A percentile compares a stretch with the other conserved stretches of the same genome.
phyloP scores from a whole-genome alignment of 2,797 vertebrate genomes.

The Oreortyx pictus region DNA sequence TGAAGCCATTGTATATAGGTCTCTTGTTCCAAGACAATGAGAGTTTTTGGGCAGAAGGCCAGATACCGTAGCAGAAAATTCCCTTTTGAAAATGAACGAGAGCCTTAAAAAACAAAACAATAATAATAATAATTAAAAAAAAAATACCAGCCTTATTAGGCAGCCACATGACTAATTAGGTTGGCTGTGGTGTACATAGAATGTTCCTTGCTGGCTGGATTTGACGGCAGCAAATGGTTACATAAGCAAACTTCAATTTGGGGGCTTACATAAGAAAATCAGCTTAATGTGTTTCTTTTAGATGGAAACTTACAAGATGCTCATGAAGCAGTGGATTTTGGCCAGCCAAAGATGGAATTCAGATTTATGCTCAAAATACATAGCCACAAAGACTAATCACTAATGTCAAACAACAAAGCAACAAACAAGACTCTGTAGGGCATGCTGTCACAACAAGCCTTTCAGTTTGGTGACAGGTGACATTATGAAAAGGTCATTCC shows the following conservation, averaged over 20 bases:
- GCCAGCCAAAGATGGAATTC: not conserved
- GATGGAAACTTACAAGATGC: not conserved
- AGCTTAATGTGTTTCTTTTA: not conserved
- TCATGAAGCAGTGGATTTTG: not conserved
- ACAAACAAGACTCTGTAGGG: slow-evolving; percentile 41
- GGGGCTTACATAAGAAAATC: not conserved
- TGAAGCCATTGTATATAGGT: not conserved
- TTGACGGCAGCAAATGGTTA: not conserved
- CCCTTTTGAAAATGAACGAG: not conserved
- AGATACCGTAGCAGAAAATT: not conserved
- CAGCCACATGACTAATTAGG: not conserved
- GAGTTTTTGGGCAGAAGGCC: not conserved
- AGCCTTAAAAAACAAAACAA: not conserved
- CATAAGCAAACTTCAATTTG: not conserved
- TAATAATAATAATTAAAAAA: no score
- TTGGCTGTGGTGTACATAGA: not conserved
- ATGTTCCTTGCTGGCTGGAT: not conserved
- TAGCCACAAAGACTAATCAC: slow-evolving; percentile 8
- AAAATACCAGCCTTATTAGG: not conserved
- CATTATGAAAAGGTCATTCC: slow-evolving; percentile 75
- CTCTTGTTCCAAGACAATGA: not conserved
- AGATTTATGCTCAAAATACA: slow-evolving; percentile 4
- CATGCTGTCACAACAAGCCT: slow-evolving; percentile 60
- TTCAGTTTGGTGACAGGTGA: slow-evolving; percentile 66
- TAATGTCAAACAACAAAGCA: slow-evolving; percentile 47